Evolutionary conservation across 1,140 invertebrate species (phyloP), one percentile per base, ranked within the genome.

Genomic region (Chymomyza costata): DNA sequence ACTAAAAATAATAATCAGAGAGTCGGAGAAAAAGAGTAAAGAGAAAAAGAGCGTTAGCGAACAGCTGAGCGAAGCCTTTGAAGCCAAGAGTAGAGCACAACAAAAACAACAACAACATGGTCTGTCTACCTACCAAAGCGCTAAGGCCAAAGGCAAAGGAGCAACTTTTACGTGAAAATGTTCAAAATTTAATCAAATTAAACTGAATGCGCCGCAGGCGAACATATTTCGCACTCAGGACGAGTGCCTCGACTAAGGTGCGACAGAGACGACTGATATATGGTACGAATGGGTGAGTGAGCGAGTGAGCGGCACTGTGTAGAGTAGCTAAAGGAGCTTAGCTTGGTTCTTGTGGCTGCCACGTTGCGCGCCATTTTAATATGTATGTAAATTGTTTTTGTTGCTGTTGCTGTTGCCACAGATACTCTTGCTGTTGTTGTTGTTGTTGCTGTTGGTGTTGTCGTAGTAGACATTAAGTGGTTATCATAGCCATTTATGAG

Each of bases 111-210:
- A 34, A 34, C 8, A 34, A 10, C 8, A 34, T 10, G 8, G n/a
- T 5, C 2, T 3, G 13, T 10, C 8, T 5, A 34, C 32, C 8
- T 8, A 3, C 32, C 3, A 14, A 34, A 34, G 32, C 16, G 52
- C 37, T 18, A 15, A 15, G 21, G 38, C 39, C 44, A 35, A 43
- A 54, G 48, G 34, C 66, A 70, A 71, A 78, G 67, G 67, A 78
- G 59, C 73, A 78, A 78, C 73, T 73, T 80, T 82, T 80, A 74
- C 73, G 65, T 83, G 78, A 69, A 82, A 76, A 73, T 66, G 81
- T 82, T 82, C 62, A 83, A 83, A 82, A 80, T 83, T 83, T 82
- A 82, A 82, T 82, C 80, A 83, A 82, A 82, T 82, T 83, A 82
- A 83, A 83, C 80, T 83, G 73, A 69, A 70, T 82, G 71, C 64